Evolutionary conservation across 2,113 vertebrate species (phyloP).

Genomic region (Tinamus guttatus): DNA sequence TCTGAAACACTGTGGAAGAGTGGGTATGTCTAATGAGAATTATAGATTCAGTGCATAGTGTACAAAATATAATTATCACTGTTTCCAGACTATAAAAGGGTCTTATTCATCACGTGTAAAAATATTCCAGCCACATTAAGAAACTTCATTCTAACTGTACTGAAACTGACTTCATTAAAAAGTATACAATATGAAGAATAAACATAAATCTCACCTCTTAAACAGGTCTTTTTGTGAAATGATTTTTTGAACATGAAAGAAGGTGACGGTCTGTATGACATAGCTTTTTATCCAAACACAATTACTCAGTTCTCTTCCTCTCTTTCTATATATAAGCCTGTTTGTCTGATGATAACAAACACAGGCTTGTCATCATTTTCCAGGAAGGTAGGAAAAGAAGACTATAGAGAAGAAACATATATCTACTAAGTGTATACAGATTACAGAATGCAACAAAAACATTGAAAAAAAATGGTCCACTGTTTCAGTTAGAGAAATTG

Average conservation of each 20-base stretch:
- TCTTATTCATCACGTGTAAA: conserved; percentile 49
- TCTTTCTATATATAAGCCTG: neutral
- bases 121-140: conserved; percentile 29
- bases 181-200: neutral
- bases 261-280: neutral
- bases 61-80: conserved; percentile 55
- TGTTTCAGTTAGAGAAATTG: neutral
- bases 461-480: neutral
- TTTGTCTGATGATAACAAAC: neutral
- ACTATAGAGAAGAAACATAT: neutral
- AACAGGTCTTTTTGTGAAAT: neutral
- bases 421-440: neutral
- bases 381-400: neutral
- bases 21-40: conserved; percentile 44
- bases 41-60: conserved; percentile 30
- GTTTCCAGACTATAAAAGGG: conserved; percentile 40
- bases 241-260: neutral
- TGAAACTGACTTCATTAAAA: neutral
- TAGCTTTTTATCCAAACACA: neutral
- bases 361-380: neutral
- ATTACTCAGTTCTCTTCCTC: neutral
- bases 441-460: neutral
- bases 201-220: neutral
- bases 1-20: conserved; percentile 25
- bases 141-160: neutral